These are phyloP conservation scores for Pantherophis alleghaniensis DNA, from an alignment of 2,797 vertebrate genomes.

Conservation along the genomic window DNA sequence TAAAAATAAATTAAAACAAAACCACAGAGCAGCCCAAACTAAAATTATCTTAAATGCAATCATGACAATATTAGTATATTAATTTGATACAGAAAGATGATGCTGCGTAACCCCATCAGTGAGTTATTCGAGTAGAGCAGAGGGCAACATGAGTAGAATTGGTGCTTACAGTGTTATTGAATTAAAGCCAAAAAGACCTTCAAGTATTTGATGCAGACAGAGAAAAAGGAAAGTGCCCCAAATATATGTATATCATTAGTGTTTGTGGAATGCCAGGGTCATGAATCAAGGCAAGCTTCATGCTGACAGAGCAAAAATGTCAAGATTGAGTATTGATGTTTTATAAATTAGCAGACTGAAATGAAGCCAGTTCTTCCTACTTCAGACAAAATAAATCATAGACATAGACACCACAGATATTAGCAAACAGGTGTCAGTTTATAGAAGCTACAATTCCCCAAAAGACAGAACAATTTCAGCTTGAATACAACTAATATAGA, in stretches of 20 bases:
- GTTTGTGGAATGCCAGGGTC: background rate
- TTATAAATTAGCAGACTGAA: background rate
- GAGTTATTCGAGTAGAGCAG: background rate
- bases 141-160: background rate
- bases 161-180: background rate
- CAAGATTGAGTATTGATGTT: background rate
- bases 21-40: background rate
- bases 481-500: background rate
- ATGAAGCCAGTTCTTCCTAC: background rate
- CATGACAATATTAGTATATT: background rate
- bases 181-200: background rate
- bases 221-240: background rate
- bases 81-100: background rate
- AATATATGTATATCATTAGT: background rate
- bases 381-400: background rate
- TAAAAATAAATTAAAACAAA: background rate
- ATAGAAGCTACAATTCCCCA: background rate
- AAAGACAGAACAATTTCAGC: background rate
- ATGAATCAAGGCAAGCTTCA: background rate
- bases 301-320: background rate
- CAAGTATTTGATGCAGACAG: background rate
- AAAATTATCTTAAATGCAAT: background rate
- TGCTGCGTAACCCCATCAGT: background rate
- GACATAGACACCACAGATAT: background rate
- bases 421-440: background rate